A percentile compares a stretch with the other conserved stretches of the same genome.
These are phyloP conservation scores for Sebastes alutus DNA, from an alignment of 2,797 vertebrate genomes.

Conservation along the genomic window DNA sequence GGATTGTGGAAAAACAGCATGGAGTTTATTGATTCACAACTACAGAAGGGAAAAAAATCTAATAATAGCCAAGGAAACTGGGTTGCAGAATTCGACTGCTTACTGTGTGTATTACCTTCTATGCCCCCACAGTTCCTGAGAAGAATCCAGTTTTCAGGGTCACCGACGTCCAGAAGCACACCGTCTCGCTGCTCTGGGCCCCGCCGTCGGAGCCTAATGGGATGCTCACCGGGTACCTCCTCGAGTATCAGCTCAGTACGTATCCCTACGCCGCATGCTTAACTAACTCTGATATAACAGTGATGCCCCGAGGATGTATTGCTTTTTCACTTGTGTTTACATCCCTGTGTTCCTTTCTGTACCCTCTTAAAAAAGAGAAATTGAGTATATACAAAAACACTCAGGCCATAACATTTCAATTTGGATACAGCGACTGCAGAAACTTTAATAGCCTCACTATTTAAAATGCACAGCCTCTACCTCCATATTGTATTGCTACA, in stretches of 20 bases:
- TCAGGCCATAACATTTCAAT: constrained; percentile 12
- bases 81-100: constrained; percentile 44
- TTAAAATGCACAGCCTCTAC: background rate
- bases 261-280: constrained; percentile 36
- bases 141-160: constrained; percentile 89
- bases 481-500: background rate
- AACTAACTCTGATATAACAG: constrained; percentile 4
- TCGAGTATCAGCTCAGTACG: constrained; percentile 96
- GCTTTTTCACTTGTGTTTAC: constrained; percentile 13
- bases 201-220: constrained; percentile 90
- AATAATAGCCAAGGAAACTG: constrained; percentile 66
- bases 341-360: background rate
- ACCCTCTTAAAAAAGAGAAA: background rate
- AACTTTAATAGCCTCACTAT: background rate
- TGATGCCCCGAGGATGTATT: constrained; percentile 33
- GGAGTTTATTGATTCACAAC: constrained; percentile 70
- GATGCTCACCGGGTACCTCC: constrained; percentile 88
- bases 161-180: constrained; percentile 86
- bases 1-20: constrained; percentile 71
- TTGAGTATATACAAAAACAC: background rate
- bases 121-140: constrained; percentile 87
- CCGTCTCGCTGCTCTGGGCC: constrained; percentile 89
- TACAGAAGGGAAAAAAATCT: constrained; percentile 62
- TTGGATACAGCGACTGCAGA: background rate
- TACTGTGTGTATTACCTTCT: constrained; percentile 49